Percentiles rank a stretch among this genome's conserved stretches.
These are phyloP conservation scores for Leucosticte australis DNA, from an alignment of 2,113 vertebrate genomes.

Conservation along the genomic window DNA sequence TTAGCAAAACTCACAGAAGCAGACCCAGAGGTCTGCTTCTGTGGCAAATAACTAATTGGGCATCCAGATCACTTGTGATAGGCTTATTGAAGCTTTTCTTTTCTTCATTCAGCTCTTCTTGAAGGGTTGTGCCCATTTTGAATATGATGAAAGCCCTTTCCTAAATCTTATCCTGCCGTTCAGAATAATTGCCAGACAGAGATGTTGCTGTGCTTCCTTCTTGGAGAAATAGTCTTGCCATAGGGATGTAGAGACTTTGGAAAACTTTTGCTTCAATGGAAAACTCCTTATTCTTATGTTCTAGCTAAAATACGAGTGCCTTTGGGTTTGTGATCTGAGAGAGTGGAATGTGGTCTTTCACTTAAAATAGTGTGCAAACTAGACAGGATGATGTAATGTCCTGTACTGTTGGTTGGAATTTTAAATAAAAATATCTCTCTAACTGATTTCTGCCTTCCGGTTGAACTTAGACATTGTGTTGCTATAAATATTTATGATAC, in stretches of 20 bases:
- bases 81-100: not conserved
- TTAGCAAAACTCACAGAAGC: not conserved
- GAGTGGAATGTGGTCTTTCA: not conserved
- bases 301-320: not conserved
- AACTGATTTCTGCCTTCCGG: not conserved
- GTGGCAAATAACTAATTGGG: not conserved
- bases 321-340: not conserved
- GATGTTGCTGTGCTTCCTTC: not conserved
- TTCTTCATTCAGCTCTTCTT: not conserved
- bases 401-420: not conserved
- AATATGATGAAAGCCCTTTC: not conserved
- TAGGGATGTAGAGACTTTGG: not conserved
- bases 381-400: slow-evolving; percentile 25
- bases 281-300: not conserved
- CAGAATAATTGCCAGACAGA: not conserved
- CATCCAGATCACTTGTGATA: not conserved
- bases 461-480: not conserved
- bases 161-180: not conserved
- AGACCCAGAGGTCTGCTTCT: not conserved
- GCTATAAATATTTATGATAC: slow-evolving; percentile 1
- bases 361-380: not conserved
- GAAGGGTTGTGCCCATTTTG: not conserved
- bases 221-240: not conserved
- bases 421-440: slow-evolving; percentile 1
- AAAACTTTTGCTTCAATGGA: not conserved